Conservation (phyloP, 1,140 invertebrate genomes). For the Aphaenogaster ashmeadi region DNA sequence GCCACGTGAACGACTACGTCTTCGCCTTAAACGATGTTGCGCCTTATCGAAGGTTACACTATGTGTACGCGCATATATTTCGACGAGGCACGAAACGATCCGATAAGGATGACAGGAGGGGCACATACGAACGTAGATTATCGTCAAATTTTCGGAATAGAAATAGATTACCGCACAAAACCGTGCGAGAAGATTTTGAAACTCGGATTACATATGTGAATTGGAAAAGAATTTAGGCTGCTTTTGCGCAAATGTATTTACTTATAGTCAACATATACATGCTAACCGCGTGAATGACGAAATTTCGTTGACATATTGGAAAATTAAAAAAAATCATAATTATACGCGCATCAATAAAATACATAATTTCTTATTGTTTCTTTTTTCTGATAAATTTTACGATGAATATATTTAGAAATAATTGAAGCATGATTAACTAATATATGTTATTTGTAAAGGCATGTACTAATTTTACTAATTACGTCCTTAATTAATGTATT, state of each 20-base stretch:
- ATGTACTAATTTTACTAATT: background rate
- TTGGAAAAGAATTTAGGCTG: slow-evolving; percentile 59
- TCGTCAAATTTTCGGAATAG: slow-evolving; percentile 63
- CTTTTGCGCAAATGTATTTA: slow-evolving; percentile 65
- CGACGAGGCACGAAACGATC: slow-evolving; percentile 38
- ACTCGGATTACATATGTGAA: slow-evolving; percentile 67
- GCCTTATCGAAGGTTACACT: background rate
- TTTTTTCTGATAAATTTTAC: background rate
- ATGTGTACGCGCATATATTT: background rate
- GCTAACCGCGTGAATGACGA: background rate
- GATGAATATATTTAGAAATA: background rate
- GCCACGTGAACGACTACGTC: background rate
- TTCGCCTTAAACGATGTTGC: background rate
- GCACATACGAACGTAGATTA: slow-evolving; percentile 14
- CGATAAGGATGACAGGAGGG: slow-evolving; percentile 39
- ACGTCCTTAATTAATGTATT: background rate
- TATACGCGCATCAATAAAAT: background rate
- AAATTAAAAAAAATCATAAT: background rate
- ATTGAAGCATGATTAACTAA: background rate
- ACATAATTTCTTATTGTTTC: background rate
- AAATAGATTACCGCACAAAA: slow-evolving; percentile 31
- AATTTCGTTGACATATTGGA: background rate
- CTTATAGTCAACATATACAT: slow-evolving; percentile 43
- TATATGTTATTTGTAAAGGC: background rate
- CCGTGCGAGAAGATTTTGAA: slow-evolving; percentile 52